phyloP scores from a whole-genome alignment of 2,797 vertebrate genomes.

The Gymnopithys bicolor region DNA sequence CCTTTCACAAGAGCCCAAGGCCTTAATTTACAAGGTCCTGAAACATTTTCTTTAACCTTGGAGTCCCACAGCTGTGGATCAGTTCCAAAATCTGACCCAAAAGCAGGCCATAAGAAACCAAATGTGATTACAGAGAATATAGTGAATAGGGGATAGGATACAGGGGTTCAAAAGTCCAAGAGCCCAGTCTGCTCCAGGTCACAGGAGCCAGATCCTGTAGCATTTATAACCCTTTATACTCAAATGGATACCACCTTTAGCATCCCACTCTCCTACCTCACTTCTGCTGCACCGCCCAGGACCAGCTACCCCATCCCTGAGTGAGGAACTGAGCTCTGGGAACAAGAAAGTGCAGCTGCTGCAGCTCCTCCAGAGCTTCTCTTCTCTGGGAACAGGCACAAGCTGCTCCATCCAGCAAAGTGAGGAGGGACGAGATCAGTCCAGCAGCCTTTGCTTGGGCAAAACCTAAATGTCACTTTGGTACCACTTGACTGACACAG shows the following conservation, averaged over 20 bases:
- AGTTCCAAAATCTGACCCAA: not conserved
- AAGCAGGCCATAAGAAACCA: not conserved
- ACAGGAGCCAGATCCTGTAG: not conserved
- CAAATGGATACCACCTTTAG: accelerated
- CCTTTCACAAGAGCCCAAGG: slow-evolving; percentile 6
- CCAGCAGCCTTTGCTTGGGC: not conserved
- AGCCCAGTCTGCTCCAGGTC: not conserved
- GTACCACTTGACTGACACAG: slow-evolving; percentile 33
- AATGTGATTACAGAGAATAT: not conserved
- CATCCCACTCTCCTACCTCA: not conserved
- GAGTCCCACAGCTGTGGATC: not conserved
- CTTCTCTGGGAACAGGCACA: accelerated
- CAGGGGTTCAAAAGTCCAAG: not conserved
- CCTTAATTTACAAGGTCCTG: slow-evolving; percentile 10
- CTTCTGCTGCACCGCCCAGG: not conserved
- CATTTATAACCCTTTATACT: not conserved
- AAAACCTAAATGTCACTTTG: not conserved
- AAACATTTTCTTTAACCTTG: not conserved
- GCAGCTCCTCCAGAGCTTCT: not conserved
- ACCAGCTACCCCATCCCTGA: accelerated
- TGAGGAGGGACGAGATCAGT: not conserved
- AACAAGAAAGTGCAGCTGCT: accelerated
- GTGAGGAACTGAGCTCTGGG: not conserved
- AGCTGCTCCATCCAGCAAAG: not conserved
- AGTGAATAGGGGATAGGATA: not conserved